Evolutionary conservation across 2,888 invertebrate species (phyloP), one percentile per base, ranked within the genome.

Genomic region (Rhingia campestris): DNA sequence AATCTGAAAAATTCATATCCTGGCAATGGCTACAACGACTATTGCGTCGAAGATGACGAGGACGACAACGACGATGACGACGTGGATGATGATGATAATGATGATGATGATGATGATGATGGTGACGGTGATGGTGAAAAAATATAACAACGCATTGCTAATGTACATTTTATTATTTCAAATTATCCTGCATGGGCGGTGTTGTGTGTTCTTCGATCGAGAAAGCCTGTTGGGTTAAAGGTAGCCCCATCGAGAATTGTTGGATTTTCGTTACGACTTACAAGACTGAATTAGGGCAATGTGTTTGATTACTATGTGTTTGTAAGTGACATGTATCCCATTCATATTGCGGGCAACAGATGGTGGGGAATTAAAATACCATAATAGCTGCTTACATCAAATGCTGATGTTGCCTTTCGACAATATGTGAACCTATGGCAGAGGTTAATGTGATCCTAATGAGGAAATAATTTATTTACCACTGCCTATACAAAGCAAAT

Each of bases 101-200:
- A 32, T 39, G 59, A 76, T n/a, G 43, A 45, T 39, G 45, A 45
- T 12, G 53, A 56, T 61, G 70, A 53, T 43, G 51, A 67, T 49
- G 45, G 22, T 14, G 58, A 35, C 14, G 22, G 6, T 10, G 41
- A 58, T 41, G 43, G 58, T 47, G 51, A 59, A 33, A 6, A 43
- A 45, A 82, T 67, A 66, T 67, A 63, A 45, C 63, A 67, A 69
- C 56, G 67, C 73, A 64, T 79, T 69, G 73, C 79, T 82, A 82
- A 82, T 79, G 79, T 79, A 41, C 73, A 73, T 82, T 82, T 82
- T 74, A 82, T 82, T 82, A 79, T 74, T 79, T 82, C 82, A 79
- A 82, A 82, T 79, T 63, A 79, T 82, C 79, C 79, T 41, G 63
- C 73, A 51, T 67, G 67, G 45, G 41, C 9, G 54, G 33, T 37